Conservation (phyloP, 2,113 vertebrate genomes). For the Gymnogyps californianus region DNA sequence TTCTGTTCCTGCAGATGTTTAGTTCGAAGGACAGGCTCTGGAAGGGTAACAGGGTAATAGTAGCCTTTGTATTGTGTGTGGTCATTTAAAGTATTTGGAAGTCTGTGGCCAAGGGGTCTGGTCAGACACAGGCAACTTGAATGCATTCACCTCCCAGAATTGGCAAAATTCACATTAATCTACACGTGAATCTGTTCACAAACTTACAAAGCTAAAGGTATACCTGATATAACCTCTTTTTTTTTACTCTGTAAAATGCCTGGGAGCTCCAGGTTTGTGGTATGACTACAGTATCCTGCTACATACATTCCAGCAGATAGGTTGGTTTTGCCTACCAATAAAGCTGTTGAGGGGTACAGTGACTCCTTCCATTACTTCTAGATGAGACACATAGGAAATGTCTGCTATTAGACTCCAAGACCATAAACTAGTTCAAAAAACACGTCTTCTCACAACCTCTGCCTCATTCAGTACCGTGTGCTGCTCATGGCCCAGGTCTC, state of each 20-base stretch:
- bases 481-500: background rate
- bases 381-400: background rate
- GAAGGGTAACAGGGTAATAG: background rate
- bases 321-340: background rate
- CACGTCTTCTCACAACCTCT: background rate
- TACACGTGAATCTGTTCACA: background rate
- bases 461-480: background rate
- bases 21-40: background rate
- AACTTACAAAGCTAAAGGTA: background rate
- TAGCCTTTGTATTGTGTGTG: background rate
- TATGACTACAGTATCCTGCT: background rate
- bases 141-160: background rate
- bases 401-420: background rate
- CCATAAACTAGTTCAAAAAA: background rate
- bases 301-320: background rate
- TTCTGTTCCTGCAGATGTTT: background rate
- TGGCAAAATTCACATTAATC: background rate
- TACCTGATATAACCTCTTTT: background rate
- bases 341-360: background rate
- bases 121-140: background rate
- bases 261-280: background rate
- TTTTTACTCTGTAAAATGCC: background rate
- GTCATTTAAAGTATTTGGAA: background rate
- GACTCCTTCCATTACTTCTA: background rate
- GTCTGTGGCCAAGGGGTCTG: background rate